phyloP scores from a whole-genome alignment of 2,113 vertebrate species.

The Microcebus griseorufus region DNA sequence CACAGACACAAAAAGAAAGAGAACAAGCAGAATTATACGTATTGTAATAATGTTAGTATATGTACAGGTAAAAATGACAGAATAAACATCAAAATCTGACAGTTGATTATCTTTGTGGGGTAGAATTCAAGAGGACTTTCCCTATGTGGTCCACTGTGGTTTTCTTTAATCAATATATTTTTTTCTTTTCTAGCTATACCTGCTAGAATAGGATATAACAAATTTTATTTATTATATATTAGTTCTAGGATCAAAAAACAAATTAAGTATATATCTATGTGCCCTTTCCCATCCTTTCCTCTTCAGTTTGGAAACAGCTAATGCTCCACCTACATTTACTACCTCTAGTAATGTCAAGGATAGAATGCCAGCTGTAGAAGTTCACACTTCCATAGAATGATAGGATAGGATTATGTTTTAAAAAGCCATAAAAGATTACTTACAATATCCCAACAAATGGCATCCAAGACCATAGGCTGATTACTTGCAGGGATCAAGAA shows the following conservation, averaged over 20 bases:
- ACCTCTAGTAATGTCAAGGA: not conserved
- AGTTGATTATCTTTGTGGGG: not conserved
- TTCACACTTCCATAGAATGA: not conserved
- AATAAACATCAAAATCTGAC: not conserved
- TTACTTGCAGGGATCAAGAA: not conserved
- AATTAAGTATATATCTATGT: not conserved
- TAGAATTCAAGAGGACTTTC: not conserved
- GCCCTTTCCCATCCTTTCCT: not conserved
- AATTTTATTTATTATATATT: not conserved
- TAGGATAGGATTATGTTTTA: not conserved
- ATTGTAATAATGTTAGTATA: not conserved
- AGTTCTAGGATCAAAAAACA: constrained; percentile 17
- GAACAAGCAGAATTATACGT: not conserved
- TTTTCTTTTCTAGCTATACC: too few relatives aligned
- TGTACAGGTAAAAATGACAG: not conserved
- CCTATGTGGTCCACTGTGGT: not conserved
- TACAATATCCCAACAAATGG: not conserved
- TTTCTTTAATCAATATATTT: not conserved
- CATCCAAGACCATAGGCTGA: not conserved
- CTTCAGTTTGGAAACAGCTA: not conserved
- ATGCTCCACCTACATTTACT: not conserved
- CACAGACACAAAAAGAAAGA: not conserved
- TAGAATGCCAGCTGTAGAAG: not conserved
- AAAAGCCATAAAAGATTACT: not conserved
- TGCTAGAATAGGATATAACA: too few relatives aligned